Percentiles rank a stretch among this genome's conserved stretches.
Evolutionary conservation across 1,140 invertebrate species (phyloP).

Genomic region (Magallana ariakensis): DNA sequence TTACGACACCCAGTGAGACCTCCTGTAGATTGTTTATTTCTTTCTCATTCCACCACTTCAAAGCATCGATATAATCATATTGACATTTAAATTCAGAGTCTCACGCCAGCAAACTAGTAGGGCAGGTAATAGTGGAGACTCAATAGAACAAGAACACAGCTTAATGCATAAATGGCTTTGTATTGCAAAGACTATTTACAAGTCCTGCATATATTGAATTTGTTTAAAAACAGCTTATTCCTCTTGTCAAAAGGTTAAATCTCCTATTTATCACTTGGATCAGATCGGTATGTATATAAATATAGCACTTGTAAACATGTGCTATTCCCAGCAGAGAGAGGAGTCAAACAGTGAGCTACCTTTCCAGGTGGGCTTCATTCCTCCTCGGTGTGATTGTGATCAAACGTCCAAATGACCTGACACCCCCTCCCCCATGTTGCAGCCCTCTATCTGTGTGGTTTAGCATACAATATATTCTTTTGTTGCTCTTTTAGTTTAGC

Average conservation of each 20-base stretch:
- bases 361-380: conserved; percentile 17
- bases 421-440: too few species aligned
- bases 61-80: conserved; percentile 38
- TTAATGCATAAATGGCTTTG: conserved; percentile 38
- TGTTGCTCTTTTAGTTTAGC: too few species aligned
- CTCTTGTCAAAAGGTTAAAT: conserved; percentile 16
- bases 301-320: conserved; percentile 23
- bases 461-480: too few species aligned
- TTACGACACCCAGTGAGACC: conserved; percentile 20
- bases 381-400: neutral
- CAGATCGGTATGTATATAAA: neutral
- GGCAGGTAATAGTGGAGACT: neutral
- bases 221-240: neutral
- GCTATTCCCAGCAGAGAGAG: neutral
- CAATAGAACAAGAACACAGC: conserved; percentile 10
- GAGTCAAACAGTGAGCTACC: neutral
- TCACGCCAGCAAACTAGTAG: conserved; percentile 16
- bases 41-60: conserved; percentile 28
- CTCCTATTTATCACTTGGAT: conserved; percentile 10
- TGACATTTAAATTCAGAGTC: conserved; percentile 32
- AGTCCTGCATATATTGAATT: conserved; percentile 29
- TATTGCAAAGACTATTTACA: conserved; percentile 7
- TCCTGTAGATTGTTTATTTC: conserved; percentile 25
- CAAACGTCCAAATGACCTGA: too few species aligned
- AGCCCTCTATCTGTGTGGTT: too few species aligned